Base-by-base conservation (phyloP, 2,888 invertebrate genomes). In the Halictus ligatus region DNA sequence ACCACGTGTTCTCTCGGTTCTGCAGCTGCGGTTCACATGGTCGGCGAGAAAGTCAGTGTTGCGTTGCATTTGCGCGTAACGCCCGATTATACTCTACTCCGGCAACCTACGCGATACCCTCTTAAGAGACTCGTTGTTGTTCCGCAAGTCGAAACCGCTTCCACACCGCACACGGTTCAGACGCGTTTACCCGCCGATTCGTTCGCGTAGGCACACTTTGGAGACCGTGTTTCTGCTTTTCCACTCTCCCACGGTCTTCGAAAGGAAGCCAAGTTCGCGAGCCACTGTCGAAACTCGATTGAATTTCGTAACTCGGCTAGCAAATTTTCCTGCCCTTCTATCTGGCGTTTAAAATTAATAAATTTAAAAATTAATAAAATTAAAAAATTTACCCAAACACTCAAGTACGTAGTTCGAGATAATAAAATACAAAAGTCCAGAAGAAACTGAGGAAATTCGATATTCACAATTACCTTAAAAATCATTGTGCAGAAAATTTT, bases 1-100 rank as follows among this genome's bases (percentile, higher is more conserved):
- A 86, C 90, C 89, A 90, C 90, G 89, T 90, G 90, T 90, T 80
- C 69, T 8, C 67, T 67, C 67, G 80, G 75, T 82, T 72, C 78
- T 82, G 84, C 90, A 90, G 89, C 90, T 90, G 90, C 89, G 75
- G 85, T 90, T 90, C 88, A 89, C 85, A 89, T 90, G 88, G 83
- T 67, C 83, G 81, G 78, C 84, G 83, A 80, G 83, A 85, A 83
- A 88, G 88, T 80, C 80, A 75, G 78, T 29, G 82, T 87, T 85
- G 74, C 81, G 80, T 84, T 79, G 76, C 84, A 54, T 81, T 89
- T 79, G 69, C 75, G 81, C 76, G 82, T 86, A 69, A 86, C 86
- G 75, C 46, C 48, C 69, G 35, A 82, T 84, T 82, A 81, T 85
- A 71, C 80, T 69, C 43, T 15, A 60, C 78, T 72, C 29, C 54